A percentile compares a stretch with the other conserved stretches of the same genome.
Evolutionary conservation across 2,113 vertebrate genomes (phyloP).

Genomic region (Mesitornis unicolor): DNA sequence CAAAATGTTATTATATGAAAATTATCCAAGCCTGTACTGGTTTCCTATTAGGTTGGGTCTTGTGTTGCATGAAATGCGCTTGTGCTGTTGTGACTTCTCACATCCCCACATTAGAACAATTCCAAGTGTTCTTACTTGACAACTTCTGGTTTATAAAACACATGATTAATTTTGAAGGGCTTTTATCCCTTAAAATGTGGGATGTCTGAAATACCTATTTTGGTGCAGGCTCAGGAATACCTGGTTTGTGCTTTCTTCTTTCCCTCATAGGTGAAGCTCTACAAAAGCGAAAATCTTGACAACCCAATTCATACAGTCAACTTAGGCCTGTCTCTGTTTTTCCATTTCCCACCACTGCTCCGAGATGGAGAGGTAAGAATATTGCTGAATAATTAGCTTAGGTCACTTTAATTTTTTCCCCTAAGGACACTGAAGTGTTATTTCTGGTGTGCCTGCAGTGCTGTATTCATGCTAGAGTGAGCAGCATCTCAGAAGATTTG

Average conservation of each 20-base stretch:
- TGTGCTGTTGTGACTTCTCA: background rate
- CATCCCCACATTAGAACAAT: background rate
- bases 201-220: background rate
- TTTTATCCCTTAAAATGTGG: background rate
- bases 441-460: background rate
- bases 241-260: background rate
- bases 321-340: constrained; percentile 92
- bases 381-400: background rate
- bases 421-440: background rate
- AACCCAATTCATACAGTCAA: constrained; percentile 93
- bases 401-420: background rate
- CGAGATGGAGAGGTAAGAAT: constrained; percentile 89
- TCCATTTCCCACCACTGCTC: constrained; percentile 93
- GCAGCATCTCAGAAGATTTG: background rate
- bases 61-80: rapidly evolving
- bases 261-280: constrained; percentile 88
- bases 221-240: background rate
- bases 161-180: background rate
- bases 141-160: background rate
- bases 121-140: background rate
- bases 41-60: background rate
- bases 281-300: constrained; percentile 93
- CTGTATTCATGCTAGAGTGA: background rate
- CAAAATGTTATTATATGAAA: background rate
- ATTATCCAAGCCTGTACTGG: background rate